A percentile compares a stretch with the other conserved stretches of the same genome.
phyloP scores from a whole-genome alignment of 37 sponge, comb jelly and placozoan species.

The Petrosia ficiformis region DNA sequence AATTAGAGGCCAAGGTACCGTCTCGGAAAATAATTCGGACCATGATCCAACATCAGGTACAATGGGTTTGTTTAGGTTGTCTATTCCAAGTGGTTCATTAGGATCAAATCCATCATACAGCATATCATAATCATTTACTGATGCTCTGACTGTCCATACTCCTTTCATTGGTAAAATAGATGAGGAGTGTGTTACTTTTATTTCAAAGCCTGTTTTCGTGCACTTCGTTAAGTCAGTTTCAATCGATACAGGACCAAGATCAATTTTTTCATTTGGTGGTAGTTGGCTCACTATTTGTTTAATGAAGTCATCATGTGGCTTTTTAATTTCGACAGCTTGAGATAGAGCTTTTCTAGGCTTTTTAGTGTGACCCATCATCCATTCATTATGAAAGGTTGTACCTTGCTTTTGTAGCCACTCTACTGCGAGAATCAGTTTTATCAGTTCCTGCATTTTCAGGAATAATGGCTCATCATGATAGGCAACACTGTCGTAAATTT shows the following conservation, averaged over 20 bases:
- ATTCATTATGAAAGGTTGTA: constrained; percentile 17
- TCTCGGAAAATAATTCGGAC: constrained; percentile 19
- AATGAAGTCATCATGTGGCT: too few relatives aligned
- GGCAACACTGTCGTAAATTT: constrained; percentile 14
- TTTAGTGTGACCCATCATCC: constrained; percentile 26
- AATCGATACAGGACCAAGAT: too few relatives aligned
- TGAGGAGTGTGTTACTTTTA: too few relatives aligned
- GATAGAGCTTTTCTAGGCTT: background rate
- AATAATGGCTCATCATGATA: constrained; percentile 55
- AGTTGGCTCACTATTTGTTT: too few relatives aligned
- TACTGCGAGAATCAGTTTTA: constrained; percentile 25
- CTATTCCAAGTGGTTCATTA: background rate
- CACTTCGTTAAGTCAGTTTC: too few relatives aligned
- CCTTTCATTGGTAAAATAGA: too few relatives aligned
- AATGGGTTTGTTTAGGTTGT: background rate
- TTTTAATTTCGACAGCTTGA: too few relatives aligned
- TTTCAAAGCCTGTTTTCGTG: too few relatives aligned
- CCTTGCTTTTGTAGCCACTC: constrained; percentile 38
- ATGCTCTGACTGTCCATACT: too few relatives aligned
- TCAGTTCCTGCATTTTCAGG: constrained; percentile 29
- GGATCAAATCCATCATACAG: constrained; percentile 18
- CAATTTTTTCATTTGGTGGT: too few relatives aligned
- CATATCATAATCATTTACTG: background rate
- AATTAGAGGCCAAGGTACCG: constrained; percentile 33
- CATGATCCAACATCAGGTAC: constrained; percentile 26